Percentiles rank a stretch among this genome's conserved stretches.
Conservation (phyloP, 2,113 vertebrate species). For the Amphiprion percula region DNA sequence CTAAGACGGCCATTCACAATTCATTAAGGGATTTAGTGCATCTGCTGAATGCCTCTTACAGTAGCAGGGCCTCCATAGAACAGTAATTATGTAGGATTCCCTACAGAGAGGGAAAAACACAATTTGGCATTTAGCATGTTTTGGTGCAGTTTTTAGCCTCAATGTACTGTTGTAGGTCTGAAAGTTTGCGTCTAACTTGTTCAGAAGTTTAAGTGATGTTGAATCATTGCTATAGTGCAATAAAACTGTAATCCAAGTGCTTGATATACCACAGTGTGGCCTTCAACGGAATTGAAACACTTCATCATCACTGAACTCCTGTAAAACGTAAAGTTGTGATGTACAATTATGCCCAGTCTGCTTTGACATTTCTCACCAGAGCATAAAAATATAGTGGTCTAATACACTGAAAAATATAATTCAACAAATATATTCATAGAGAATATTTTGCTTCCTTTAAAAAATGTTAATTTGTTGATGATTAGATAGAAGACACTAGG, state of each 20-base stretch:
- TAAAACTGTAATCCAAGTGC: background rate
- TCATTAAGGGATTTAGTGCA: slow-evolving; percentile 50
- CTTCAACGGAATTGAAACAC: slow-evolving; percentile 2
- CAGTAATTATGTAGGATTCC: slow-evolving; percentile 47
- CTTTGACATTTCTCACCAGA: background rate
- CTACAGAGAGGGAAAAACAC: slow-evolving; percentile 25
- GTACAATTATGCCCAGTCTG: slow-evolving; percentile 3
- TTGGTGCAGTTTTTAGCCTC: slow-evolving; percentile 15
- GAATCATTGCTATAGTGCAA: background rate
- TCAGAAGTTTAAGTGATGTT: slow-evolving; percentile 7
- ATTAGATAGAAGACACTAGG: background rate
- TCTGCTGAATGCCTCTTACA: slow-evolving; percentile 20
- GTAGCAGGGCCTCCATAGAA: slow-evolving; percentile 18
- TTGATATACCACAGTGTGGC: background rate
- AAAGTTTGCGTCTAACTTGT: background rate
- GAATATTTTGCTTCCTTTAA: too few species aligned
- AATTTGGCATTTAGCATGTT: slow-evolving; percentile 4
- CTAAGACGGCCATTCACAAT: slow-evolving; percentile 43
- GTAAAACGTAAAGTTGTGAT: background rate
- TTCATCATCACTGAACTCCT: background rate
- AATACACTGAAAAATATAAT: background rate
- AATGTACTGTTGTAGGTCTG: background rate
- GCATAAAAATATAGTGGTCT: background rate
- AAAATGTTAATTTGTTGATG: background rate
- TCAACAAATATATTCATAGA: background rate